phyloP scores from a whole-genome alignment of 2,888 invertebrate species.

The Steinernema hermaphroditum region DNA sequence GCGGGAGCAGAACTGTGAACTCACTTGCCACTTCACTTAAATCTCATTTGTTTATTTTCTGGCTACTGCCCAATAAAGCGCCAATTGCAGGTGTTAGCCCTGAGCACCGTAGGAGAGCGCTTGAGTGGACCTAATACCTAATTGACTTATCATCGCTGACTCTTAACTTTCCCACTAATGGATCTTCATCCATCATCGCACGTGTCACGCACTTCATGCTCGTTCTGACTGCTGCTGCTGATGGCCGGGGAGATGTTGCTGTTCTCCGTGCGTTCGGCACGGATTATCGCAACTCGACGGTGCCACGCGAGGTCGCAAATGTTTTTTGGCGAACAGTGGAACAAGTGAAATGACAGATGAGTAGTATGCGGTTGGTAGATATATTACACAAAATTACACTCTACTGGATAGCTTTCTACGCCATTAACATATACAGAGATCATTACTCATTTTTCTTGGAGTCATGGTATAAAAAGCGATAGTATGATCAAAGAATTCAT shows the following conservation, averaged over 20 bases:
- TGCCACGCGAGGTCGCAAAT: no score
- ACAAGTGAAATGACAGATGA: no score
- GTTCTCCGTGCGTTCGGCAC: slow-evolving; percentile 63
- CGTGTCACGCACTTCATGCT: slow-evolving; percentile 28
- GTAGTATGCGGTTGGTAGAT: no score
- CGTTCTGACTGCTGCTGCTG: slow-evolving; percentile 4
- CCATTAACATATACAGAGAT: slow-evolving; percentile 84
- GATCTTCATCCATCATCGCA: slow-evolving; percentile 24
- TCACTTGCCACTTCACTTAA: not conserved
- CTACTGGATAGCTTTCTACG: slow-evolving; percentile 48
- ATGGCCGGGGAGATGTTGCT: slow-evolving; percentile 41
- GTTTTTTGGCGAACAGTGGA: no score
- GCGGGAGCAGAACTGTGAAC: slow-evolving; percentile 35
- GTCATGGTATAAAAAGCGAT: slow-evolving; percentile 75
- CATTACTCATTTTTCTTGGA: slow-evolving; percentile 72
- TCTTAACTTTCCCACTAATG: slow-evolving; percentile 20
- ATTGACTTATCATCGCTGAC: slow-evolving; percentile 16
- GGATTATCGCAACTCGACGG: no score
- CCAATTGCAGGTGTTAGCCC: not conserved
- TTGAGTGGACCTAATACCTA: slow-evolving; percentile 21
- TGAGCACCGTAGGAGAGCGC: slow-evolving; percentile 8
- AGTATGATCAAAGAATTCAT: slow-evolving; percentile 45
- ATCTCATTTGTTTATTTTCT: slow-evolving; percentile 77
- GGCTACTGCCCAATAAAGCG: slow-evolving; percentile 29
- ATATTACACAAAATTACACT: no score